phyloP scores from a whole-genome alignment of 1,140 invertebrate genomes.

The Phortica variegata region DNA sequence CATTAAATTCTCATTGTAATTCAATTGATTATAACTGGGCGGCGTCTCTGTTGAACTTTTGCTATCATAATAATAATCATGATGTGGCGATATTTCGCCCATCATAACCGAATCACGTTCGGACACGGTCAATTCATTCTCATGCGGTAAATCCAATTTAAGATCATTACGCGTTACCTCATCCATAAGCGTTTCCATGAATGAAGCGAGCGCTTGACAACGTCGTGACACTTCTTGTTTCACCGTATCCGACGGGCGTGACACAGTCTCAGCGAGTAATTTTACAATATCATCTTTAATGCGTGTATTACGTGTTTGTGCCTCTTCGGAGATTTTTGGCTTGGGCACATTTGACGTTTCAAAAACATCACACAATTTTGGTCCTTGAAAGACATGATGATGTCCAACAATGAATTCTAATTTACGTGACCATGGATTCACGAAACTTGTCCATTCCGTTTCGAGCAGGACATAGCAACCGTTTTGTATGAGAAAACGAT shows the following conservation, averaged over 20 bases:
- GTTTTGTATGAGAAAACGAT: slow-evolving; percentile 76
- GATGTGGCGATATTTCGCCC: slow-evolving; percentile 83
- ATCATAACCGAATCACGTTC: slow-evolving; percentile 79
- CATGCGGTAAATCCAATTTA: slow-evolving; percentile 62
- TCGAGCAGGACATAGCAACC: slow-evolving; percentile 79
- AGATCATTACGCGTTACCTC: slow-evolving; percentile 62
- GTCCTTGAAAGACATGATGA: slow-evolving; percentile 74
- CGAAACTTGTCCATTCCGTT: slow-evolving; percentile 91
- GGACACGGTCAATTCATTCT: slow-evolving; percentile 61
- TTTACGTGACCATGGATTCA: slow-evolving; percentile 90
- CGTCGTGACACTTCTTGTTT: slow-evolving; percentile 67
- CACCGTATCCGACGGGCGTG: slow-evolving; percentile 61
- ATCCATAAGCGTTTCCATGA: slow-evolving; percentile 74
- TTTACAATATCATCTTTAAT: slow-evolving; percentile 70
- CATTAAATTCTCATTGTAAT: slow-evolving; percentile 84
- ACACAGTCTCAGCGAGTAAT: slow-evolving; percentile 69
- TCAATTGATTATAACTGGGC: slow-evolving; percentile 81
- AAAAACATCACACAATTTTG: slow-evolving; percentile 65
- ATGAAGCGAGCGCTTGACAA: slow-evolving; percentile 71
- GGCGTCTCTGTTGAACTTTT: slow-evolving; percentile 80
- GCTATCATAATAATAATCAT: slow-evolving; percentile 74
- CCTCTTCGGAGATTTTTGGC: slow-evolving; percentile 60
- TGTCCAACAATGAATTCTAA: slow-evolving; percentile 90
- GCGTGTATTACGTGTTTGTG: slow-evolving; percentile 63
- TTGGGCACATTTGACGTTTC: slow-evolving; percentile 58